A percentile compares a stretch with the other conserved stretches of the same genome.
Evolutionary conservation across 2,888 invertebrate genomes (phyloP).

Genomic region (Cactoblastis cactorum): DNA sequence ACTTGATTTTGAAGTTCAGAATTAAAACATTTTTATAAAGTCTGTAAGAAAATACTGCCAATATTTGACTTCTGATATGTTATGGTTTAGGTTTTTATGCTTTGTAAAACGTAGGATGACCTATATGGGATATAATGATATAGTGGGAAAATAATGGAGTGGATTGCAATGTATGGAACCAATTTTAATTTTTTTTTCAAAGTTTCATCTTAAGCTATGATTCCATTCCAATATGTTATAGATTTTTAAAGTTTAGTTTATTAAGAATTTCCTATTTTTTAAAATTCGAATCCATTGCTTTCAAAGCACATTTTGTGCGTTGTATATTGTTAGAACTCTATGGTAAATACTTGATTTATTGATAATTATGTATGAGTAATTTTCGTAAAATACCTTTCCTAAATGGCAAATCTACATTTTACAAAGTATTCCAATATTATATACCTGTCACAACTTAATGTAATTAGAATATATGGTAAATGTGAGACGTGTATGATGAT

Average conservation of each 20-base stretch:
- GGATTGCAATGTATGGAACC: too few relatives aligned
- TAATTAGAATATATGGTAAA: background rate
- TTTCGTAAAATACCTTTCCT: background rate
- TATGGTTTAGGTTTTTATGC: background rate
- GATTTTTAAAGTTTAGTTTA: too few relatives aligned
- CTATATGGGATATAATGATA: background rate
- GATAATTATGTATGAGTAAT: background rate
- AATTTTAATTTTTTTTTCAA: too few relatives aligned
- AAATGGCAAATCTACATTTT: background rate
- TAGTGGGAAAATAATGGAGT: too few relatives aligned
- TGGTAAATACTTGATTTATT: too few relatives aligned
- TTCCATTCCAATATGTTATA: too few relatives aligned
- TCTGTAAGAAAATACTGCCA: constrained; percentile 1
- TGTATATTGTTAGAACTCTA: too few relatives aligned
- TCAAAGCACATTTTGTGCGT: too few relatives aligned
- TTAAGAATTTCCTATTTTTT: too few relatives aligned
- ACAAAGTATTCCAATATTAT: background rate
- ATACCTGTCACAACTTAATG: background rate
- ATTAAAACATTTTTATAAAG: background rate
- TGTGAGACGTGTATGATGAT: background rate
- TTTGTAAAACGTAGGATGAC: background rate
- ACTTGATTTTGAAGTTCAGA: constrained; percentile 1
- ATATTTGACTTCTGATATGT: background rate
- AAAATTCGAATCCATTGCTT: too few relatives aligned
- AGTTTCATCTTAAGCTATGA: too few relatives aligned